Conservation (phyloP, 2,113 vertebrate species). For the Numida meleagris region DNA sequence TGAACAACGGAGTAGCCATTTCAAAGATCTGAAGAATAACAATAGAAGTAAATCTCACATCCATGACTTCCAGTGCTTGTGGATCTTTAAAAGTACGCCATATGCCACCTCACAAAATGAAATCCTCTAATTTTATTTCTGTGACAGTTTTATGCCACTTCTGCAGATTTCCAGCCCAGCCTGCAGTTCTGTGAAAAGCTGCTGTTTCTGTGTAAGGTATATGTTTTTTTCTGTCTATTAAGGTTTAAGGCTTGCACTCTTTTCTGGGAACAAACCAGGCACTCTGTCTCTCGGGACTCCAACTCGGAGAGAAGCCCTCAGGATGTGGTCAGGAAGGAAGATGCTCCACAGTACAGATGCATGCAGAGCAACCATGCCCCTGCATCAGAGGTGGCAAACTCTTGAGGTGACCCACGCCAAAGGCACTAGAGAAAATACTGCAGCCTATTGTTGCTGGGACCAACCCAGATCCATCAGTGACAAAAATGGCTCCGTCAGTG, state of each 20-base stretch:
- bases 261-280: not conserved
- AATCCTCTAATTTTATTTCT: not conserved
- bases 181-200: not conserved
- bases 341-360: rapidly evolving
- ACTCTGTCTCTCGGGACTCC: not conserved
- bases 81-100: not conserved
- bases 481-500: not conserved
- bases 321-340: not conserved
- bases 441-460: not conserved
- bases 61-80: not conserved
- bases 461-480: not conserved
- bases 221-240: not conserved
- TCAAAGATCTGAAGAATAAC: not conserved
- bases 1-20: not conserved
- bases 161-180: not conserved
- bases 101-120: not conserved
- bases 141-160: not conserved
- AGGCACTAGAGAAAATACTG: not conserved
- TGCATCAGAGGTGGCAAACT: not conserved
- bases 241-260: not conserved
- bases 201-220: not conserved
- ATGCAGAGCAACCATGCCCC: not conserved
- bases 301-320: not conserved
- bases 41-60: not conserved
- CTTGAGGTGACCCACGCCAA: not conserved